A percentile compares a stretch with the other conserved stretches of the same genome.
These are phyloP conservation scores for Dryomyza anilis DNA, from an alignment of 2,888 invertebrate species.

Conservation along the genomic window DNA sequence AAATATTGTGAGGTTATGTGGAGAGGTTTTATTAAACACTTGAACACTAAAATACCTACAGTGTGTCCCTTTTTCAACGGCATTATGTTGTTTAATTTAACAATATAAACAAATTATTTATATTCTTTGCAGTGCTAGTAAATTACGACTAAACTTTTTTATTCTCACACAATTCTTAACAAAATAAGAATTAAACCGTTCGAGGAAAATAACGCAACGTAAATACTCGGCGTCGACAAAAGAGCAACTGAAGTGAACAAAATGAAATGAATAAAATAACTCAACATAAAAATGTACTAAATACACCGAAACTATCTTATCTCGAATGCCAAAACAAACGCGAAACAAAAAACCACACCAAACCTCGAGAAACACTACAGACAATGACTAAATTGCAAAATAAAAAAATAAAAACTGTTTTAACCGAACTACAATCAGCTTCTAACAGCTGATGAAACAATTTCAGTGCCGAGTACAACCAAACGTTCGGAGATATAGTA, in stretches of 20 bases:
- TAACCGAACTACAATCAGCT: too few relatives aligned
- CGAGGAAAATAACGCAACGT: too few relatives aligned
- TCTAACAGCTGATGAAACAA: not conserved
- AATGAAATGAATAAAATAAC: too few relatives aligned
- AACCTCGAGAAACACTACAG: not conserved
- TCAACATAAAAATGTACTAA: not conserved
- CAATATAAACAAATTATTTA: too few relatives aligned
- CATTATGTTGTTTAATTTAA: not conserved
- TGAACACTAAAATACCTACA: not conserved
- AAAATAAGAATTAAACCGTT: not conserved
- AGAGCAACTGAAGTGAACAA: constrained; percentile 16
- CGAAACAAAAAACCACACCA: not conserved
- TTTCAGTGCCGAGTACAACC: not conserved
- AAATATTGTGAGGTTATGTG: not conserved
- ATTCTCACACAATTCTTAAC: not conserved
- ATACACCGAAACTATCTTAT: too few relatives aligned
- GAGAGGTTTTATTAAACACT: not conserved
- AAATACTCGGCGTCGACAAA: constrained; percentile 9
- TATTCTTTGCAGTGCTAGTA: too few relatives aligned
- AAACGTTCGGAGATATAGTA: not conserved
- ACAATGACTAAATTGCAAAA: not conserved
- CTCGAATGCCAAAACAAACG: not conserved
- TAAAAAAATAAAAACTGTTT: not conserved
- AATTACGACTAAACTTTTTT: not conserved
- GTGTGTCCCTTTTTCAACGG: not conserved